A percentile compares a stretch with the other conserved stretches of the same genome.
These are phyloP conservation scores for Drosophila nr. perissopoda DNA, from an alignment of 2,888 invertebrate species.

Conservation along the genomic window DNA sequence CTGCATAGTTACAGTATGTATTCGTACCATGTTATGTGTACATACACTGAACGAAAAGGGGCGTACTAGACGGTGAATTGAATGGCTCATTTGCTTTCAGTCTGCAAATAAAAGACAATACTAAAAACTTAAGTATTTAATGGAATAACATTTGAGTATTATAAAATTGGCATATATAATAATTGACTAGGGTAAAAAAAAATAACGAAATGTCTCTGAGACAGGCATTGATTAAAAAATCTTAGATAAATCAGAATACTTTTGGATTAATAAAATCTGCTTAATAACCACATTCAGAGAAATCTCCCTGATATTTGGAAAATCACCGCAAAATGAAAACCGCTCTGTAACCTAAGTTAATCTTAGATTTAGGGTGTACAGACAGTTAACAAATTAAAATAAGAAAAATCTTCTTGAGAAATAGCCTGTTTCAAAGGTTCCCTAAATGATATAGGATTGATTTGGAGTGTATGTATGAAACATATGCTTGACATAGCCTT, in stretches of 20 bases:
- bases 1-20: slow-evolving; percentile 1
- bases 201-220: no score
- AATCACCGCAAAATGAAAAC: no score
- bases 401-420: no score
- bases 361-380: accelerated
- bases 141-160: background rate
- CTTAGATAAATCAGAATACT: no score
- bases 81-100: background rate
- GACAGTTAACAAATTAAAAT: background rate
- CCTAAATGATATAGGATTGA: background rate
- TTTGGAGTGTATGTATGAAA: background rate
- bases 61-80: background rate
- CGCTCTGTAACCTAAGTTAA: no score
- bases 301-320: no score
- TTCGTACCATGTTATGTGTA: background rate
- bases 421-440: background rate
- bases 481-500: background rate
- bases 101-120: background rate
- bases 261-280: no score
- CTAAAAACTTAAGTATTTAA: background rate
- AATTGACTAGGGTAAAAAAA: no score
- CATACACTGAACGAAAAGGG: background rate
- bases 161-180: no score
- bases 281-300: no score
- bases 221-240: no score